Base-by-base conservation (phyloP, 2,888 invertebrate genomes). In the Glyphotaelius pellucidus region DNA sequence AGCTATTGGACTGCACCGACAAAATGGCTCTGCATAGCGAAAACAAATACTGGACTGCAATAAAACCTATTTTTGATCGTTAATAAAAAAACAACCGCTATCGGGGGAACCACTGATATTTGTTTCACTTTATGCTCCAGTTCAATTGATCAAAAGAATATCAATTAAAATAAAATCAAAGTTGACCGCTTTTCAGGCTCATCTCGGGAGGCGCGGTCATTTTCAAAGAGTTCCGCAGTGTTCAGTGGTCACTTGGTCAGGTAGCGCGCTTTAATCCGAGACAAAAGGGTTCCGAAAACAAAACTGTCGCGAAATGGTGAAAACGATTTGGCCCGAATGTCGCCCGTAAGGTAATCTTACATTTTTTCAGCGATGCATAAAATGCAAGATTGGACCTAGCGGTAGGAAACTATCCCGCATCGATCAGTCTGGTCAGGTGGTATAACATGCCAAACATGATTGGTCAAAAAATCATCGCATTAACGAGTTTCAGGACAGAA, bases 311-410 rank as follows among this genome's bases (percentile, higher is more conserved):
- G 84, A 84, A 90, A 52, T 67, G 79, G 90, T 42, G 90, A 79
- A 90, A 90, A 90, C 90, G 84, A 52, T 85, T 85, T 67, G 83
- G 90, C 84, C 32, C 84, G 90, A 79, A 85, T 90, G 90, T 90
- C 90, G 90, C 80, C 67, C 90, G 38, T 80, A 90, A 90, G 84
- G 90, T 80, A 38, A 90, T 91, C 85, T 85, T 90, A 80, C 90
- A 85, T 91, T 89, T 84, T 91, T 89, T 84, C 31, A 31, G 52
- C 79, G 90, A 86, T 90, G 2, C 25, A 67, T 67, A 25, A 67
- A 67, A 67, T 9, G 67, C 25, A 25, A 67, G 67, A 25, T 67
- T 67, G 67, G 67, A 67, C 67, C 25, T 67, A n/a, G 25, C 67
- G n/a, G 67, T 3, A 67, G 11, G 25, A 67, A 67, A 67, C n/a